These are phyloP conservation scores for Gambusia yucatana DNA, from an alignment of 2,797 vertebrate species.

Conservation along the genomic window DNA sequence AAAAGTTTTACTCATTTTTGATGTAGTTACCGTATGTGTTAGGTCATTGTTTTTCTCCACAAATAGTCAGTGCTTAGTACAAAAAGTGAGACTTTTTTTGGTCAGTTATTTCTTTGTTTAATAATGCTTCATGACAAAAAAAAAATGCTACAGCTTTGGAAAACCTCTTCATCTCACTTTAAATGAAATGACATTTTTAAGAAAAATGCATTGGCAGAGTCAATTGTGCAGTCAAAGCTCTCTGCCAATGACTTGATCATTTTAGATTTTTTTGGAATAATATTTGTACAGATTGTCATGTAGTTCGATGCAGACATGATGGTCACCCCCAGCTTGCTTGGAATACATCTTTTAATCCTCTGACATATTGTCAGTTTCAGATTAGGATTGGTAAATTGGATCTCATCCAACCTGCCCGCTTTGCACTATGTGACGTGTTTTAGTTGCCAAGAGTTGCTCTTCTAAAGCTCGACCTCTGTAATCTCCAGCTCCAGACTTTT, in stretches of 20 bases:
- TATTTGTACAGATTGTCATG: background rate
- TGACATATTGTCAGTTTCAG: background rate
- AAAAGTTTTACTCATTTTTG: background rate
- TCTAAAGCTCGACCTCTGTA: background rate
- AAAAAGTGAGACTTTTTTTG: background rate
- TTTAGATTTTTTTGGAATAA: background rate
- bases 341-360: background rate
- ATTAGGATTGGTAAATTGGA: background rate
- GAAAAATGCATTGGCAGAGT: background rate
- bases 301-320: background rate
- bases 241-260: background rate
- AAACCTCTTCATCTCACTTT: background rate
- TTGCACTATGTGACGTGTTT: background rate
- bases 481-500: background rate
- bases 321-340: background rate
- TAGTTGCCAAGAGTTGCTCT: background rate
- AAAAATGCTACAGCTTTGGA: background rate
- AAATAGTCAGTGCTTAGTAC: background rate
- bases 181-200: background rate
- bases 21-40: background rate
- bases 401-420: background rate
- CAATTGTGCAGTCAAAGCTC: background rate
- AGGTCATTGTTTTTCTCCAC: background rate
- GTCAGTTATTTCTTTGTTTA: background rate
- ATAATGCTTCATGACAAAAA: background rate